Evolutionary conservation across 2,888 invertebrate species (phyloP).

Genomic region (Plemyria rubiginata): DNA sequence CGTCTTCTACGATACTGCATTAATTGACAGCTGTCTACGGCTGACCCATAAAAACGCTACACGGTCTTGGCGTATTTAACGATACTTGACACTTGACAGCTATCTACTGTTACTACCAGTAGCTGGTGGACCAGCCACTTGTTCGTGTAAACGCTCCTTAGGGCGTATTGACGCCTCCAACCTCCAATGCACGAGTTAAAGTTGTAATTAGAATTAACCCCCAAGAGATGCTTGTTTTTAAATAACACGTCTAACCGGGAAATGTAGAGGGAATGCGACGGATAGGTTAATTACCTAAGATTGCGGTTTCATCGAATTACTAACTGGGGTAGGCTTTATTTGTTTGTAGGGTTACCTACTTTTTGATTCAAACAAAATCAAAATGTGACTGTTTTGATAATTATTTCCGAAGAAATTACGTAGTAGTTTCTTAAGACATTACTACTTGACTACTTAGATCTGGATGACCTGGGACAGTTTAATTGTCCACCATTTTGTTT

Average conservation of each 20-base stretch:
- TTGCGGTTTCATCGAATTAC: background rate
- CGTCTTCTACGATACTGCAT: too few species aligned
- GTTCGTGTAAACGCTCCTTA: constrained; percentile 49
- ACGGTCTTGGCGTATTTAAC: too few species aligned
- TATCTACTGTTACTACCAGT: background rate
- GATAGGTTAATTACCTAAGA: constrained; percentile 1
- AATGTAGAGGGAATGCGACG: constrained; percentile 28
- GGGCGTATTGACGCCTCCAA: constrained; percentile 68
- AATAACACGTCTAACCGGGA: constrained; percentile 44
- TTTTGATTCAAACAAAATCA: too few species aligned
- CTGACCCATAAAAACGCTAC: too few species aligned
- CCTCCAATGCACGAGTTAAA: constrained; percentile 56
- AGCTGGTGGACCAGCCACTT: constrained; percentile 14
- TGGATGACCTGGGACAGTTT: background rate
- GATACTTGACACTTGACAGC: too few species aligned
- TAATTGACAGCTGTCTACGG: too few species aligned
- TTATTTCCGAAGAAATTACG: too few species aligned
- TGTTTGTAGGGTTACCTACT: too few species aligned
- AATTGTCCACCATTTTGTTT: constrained; percentile 1
- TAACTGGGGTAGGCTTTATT: too few species aligned
- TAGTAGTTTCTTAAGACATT: too few species aligned
- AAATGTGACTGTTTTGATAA: too few species aligned
- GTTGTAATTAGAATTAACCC: constrained; percentile 75
- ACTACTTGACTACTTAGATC: too few species aligned
- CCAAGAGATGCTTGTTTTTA: constrained; percentile 54